Conservation (phyloP, 1,140 invertebrate species). For the Macrocentrus cingulum region DNA sequence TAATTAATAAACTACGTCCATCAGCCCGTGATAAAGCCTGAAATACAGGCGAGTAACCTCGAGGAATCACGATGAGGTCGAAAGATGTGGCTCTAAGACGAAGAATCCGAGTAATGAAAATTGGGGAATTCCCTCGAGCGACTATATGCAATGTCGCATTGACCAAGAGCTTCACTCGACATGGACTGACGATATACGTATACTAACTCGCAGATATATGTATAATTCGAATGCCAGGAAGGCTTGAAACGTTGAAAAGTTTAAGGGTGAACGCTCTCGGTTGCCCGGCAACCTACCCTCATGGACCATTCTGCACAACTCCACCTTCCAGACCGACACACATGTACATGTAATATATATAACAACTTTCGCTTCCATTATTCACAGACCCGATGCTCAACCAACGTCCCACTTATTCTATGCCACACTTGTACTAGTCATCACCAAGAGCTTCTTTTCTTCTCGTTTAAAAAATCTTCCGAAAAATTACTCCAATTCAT, state of each 20-base stretch:
- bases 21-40: no score
- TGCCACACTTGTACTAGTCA: constrained; percentile 22
- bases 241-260: constrained; percentile 46
- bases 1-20: no score
- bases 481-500: no score
- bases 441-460: not conserved
- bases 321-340: constrained; percentile 22
- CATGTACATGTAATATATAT: not conserved
- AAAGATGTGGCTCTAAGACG: no score
- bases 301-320: constrained; percentile 23
- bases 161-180: constrained; percentile 45
- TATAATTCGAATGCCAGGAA: constrained; percentile 28
- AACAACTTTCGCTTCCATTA: constrained; percentile 44
- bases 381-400: constrained; percentile 50
- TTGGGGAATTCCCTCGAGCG: constrained; percentile 55
- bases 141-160: constrained; percentile 51
- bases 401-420: constrained; percentile 44
- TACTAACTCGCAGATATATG: constrained; percentile 13
- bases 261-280: constrained; percentile 55
- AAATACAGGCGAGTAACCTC: no score
- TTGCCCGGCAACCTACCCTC: constrained; percentile 54
- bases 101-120: constrained; percentile 38
- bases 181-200: constrained; percentile 23
- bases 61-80: no score
- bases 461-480: no score